phyloP scores from a whole-genome alignment of 2,113 vertebrate genomes.

The Heloderma charlesbogerti region DNA sequence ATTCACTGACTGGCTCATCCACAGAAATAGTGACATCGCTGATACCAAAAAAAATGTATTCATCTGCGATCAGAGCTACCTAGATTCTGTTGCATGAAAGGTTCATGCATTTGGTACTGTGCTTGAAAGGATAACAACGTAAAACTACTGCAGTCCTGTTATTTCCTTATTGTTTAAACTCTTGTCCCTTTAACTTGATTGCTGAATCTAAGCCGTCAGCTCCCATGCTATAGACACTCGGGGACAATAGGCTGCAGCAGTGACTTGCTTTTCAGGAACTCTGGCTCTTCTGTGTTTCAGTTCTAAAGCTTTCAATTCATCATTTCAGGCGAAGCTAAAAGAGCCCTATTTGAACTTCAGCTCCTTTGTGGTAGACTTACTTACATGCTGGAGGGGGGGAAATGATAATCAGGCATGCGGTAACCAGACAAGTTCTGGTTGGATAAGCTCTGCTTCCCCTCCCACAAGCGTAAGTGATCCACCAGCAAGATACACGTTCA shows the following conservation, averaged over 20 bases:
- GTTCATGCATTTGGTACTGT: not conserved
- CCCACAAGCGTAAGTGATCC: constrained; percentile 82
- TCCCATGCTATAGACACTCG: not conserved
- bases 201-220: not conserved
- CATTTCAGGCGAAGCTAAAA: constrained; percentile 71
- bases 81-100: constrained; percentile 3
- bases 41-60: constrained; percentile 47
- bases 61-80: constrained; percentile 7
- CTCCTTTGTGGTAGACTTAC: constrained; percentile 81
- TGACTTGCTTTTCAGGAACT: constrained; percentile 65
- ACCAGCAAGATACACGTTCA: constrained; percentile 75
- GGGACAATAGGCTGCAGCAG: constrained; percentile 55
- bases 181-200: not conserved
- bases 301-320: constrained; percentile 74
- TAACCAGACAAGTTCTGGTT: constrained; percentile 77
- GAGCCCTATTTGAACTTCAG: constrained; percentile 82
- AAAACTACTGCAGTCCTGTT: constrained; percentile 33
- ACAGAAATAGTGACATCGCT: constrained; percentile 75
- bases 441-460: constrained; percentile 76
- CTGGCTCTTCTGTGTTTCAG: constrained; percentile 64
- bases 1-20: constrained; percentile 53
- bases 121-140: not conserved
- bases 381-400: constrained; percentile 75
- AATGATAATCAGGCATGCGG: constrained; percentile 66
- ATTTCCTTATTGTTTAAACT: not conserved